phyloP scores from a whole-genome alignment of 2,888 invertebrate species.

The Timema podura region DNA sequence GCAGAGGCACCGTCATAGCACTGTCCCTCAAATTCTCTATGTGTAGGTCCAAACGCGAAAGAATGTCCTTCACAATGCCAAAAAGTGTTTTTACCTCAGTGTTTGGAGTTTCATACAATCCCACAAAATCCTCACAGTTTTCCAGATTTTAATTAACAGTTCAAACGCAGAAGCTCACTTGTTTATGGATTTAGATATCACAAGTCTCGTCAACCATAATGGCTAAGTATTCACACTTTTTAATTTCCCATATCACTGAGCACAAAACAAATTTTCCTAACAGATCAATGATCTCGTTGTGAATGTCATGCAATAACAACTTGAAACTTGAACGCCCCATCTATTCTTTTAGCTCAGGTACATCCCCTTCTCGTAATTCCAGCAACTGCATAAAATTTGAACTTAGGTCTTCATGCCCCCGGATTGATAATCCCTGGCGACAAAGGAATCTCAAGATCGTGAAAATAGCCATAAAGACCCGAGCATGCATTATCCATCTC shows the following conservation, averaged over 20 bases:
- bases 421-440: conserved; percentile 1
- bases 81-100: conserved; percentile 9
- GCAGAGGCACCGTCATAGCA: not conserved
- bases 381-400: conserved; percentile 9
- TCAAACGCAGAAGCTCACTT: conserved; percentile 13
- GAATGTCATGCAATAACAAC: conserved; percentile 4
- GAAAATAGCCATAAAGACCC: conserved; percentile 10
- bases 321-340: not conserved
- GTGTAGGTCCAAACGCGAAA: not conserved
- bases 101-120: conserved; percentile 4
- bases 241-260: not conserved
- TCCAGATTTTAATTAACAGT: not conserved
- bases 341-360: conserved; percentile 2
- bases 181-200: conserved; percentile 1
- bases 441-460: not conserved
- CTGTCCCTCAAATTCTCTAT: not conserved
- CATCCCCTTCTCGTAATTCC: conserved; percentile 1
- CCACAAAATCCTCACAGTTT: conserved; percentile 3
- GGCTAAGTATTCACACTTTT: not conserved
- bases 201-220: conserved; percentile 16
- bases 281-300: conserved; percentile 1
- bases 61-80: not conserved
- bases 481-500: not conserved
- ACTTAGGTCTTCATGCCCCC: conserved; percentile 1
- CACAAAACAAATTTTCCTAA: conserved; percentile 6